Evolutionary conservation across 2,888 invertebrate species (phyloP).

Genomic region (Sturmia bella): DNA sequence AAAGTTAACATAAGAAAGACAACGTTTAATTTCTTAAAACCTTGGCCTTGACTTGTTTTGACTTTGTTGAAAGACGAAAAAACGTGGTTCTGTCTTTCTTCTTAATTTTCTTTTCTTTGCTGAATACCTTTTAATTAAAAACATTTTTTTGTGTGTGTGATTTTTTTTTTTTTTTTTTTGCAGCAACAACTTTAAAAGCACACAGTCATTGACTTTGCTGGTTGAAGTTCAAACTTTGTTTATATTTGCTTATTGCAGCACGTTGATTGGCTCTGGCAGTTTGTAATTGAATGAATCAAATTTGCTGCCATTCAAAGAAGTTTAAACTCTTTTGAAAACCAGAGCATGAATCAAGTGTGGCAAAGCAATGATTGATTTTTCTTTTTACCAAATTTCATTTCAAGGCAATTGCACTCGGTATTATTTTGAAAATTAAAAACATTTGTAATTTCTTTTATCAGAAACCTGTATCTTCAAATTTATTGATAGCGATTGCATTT

Average conservation of each 20-base stretch:
- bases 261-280: background rate
- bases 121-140: conserved; percentile 4
- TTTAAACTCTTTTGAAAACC: background rate
- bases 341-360: conserved; percentile 8
- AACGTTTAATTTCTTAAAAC: conserved; percentile 6
- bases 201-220: conserved; percentile 55
- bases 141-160: background rate
- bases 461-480: conserved; percentile 28
- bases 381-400: background rate
- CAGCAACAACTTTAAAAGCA: conserved; percentile 35
- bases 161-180: background rate
- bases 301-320: conserved; percentile 14
- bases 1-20: background rate
- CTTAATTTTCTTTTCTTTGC: background rate
- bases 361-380: conserved; percentile 3
- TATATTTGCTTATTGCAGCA: background rate
- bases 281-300: conserved; percentile 25
- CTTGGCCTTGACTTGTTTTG: conserved; percentile 41
- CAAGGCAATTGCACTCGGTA: background rate
- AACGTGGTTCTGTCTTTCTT: background rate
- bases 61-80: background rate
- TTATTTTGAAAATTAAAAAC: background rate
- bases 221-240: conserved; percentile 43
- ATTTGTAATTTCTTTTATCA: background rate
- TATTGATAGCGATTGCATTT: background rate